Evolutionary conservation across 1,140 invertebrate species (phyloP), one percentile per base, ranked within the genome.

Genomic region (Lordiphosa stackelbergi): DNA sequence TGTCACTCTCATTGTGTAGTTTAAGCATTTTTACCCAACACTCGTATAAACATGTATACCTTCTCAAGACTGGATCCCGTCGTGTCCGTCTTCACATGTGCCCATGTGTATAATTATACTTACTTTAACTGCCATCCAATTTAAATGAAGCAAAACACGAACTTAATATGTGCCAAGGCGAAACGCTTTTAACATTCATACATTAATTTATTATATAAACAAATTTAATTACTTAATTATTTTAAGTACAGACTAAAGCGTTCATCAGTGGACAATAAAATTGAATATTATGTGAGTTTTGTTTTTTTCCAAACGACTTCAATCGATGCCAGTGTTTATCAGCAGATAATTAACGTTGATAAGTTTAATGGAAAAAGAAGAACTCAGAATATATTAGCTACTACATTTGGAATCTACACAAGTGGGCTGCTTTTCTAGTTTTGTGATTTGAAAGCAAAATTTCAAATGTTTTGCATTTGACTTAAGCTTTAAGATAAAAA

Each of bases 201-300:
- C 31, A 66, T 36, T 47, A 53, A 38, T 28, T 16, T 12, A 38
- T 53, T 48, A 36, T 53, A 43, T 49, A 52, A 46, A 49, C 28
- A 24, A 59, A 53, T 38, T 45, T 37, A 51, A 60, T 53, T 69
- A 69, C 36, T 42, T 60, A 53, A 46, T 64, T 53, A 42, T 46
- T 24, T 38, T 60, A 64, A 69, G 54, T 40, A 43, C 48, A 40
- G 28, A 60, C 57, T 69, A 43, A 57, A 43, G 34, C 38, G 70
- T 74, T 79, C 61, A 63, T 59, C 45, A 68, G 57, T 68, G 66
- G 66, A 70, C 75, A 78, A 81, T 81, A 78, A 79, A 78, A 55
- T 55, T 56, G 46, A 57, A 57, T 57, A 56, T 52, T 11, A 6
- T 11, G 4, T 11, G n/a, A 42, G 19, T 1, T 22, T 22, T 24